Conservation (phyloP, 2,797 vertebrate species). For the Paguma larvata region DNA sequence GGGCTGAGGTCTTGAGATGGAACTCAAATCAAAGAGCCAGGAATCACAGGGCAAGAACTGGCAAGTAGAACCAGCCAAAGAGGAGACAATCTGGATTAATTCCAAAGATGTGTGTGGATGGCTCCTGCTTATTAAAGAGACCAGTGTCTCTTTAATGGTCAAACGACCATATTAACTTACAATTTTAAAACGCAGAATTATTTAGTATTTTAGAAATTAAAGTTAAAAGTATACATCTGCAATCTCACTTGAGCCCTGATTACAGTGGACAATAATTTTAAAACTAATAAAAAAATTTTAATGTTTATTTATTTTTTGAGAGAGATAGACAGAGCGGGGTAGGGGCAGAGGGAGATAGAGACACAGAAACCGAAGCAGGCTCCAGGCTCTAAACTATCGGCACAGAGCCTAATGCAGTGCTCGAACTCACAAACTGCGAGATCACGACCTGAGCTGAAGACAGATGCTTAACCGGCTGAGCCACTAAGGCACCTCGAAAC, state of each 20-base stretch:
- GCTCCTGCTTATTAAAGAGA: background rate
- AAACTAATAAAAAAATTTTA: background rate
- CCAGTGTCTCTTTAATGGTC: background rate
- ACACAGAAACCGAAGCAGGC: too few relatives aligned
- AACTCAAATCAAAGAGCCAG: background rate
- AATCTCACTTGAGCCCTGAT: background rate
- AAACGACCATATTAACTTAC: background rate
- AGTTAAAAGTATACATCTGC: background rate
- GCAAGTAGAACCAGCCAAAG: background rate
- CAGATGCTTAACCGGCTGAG: too few relatives aligned
- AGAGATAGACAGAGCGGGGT: too few relatives aligned
- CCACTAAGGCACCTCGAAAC: background rate
- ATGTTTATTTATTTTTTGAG: too few relatives aligned
- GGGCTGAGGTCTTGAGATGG: background rate
- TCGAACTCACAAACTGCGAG: too few relatives aligned
- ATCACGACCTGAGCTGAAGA: too few relatives aligned
- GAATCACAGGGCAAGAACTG: background rate
- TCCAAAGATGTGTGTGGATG: background rate
- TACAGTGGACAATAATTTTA: background rate
- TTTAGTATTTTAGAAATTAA: background rate
- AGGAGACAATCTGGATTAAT: background rate
- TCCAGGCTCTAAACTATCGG: too few relatives aligned
- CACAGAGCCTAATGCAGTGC: too few relatives aligned
- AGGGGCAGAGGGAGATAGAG: too few relatives aligned
- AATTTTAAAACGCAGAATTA: slow-evolving; percentile 19